These are phyloP conservation scores for Coenobita brevimanus DNA, from an alignment of 1,140 invertebrate genomes.

Conservation along the genomic window DNA sequence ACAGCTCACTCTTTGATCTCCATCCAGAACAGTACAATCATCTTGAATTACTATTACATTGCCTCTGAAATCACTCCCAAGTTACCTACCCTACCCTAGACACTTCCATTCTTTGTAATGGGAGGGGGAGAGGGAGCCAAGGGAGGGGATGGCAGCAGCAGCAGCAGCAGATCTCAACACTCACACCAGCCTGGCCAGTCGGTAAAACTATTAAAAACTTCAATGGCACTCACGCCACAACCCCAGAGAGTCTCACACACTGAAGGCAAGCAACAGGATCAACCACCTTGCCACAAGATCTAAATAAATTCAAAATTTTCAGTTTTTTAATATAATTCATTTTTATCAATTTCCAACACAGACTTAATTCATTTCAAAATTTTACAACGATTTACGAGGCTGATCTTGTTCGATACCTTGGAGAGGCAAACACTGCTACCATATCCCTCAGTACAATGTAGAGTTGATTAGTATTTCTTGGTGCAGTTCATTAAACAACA, in stretches of 20 bases:
- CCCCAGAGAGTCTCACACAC: constrained; percentile 20
- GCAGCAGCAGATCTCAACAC: constrained; percentile 31
- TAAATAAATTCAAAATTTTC: too few species aligned
- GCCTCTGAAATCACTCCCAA: too few species aligned
- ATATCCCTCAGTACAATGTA: constrained; percentile 52
- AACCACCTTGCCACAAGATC: background rate
- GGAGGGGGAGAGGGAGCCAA: background rate
- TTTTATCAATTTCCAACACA: too few species aligned
- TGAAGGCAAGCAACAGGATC: constrained; percentile 16
- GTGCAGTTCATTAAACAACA: constrained; percentile 30
- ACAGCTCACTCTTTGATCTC: too few species aligned
- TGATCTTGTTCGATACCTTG: constrained; percentile 37
- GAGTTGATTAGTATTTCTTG: constrained; percentile 42
- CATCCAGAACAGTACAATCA: too few species aligned
- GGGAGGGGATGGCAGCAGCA: background rate
- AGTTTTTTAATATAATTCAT: too few species aligned
- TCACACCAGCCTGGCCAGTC: constrained; percentile 31
- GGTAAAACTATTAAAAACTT: background rate
- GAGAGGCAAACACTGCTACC: constrained; percentile 48
- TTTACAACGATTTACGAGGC: background rate
- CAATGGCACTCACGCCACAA: constrained; percentile 27
- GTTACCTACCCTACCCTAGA: constrained; percentile 16
- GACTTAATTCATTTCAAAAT: too few species aligned
- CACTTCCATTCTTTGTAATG: constrained; percentile 32
- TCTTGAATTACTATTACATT: too few species aligned